Base-by-base conservation (phyloP, 2,113 vertebrate species). In the Hippocampus comes region DNA sequence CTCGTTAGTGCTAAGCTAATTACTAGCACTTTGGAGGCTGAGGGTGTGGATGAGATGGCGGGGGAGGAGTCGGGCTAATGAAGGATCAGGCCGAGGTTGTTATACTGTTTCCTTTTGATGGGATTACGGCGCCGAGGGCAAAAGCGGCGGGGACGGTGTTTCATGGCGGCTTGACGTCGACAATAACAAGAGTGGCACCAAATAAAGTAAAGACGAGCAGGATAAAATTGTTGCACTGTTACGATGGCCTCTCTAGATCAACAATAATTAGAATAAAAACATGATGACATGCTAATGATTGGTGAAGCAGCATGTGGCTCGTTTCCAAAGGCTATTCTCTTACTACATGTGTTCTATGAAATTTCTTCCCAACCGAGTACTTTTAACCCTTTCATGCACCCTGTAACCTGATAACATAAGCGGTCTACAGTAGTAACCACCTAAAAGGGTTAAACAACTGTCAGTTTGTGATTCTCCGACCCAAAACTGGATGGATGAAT, bases 101-200 rank as follows among this genome's bases (percentile, higher is more conserved):
- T 87, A 88, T 83, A 71, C 87, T 71, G 82, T 86, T 91, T 84
- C 83, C 84, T 84, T 93, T 89, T 91, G 89, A 92, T 88, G 85
- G 86, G 89, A 91, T 91, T 91, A 88, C 79, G 78, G 53, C 25
- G 78, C 83, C 82, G n/a, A 76, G 61, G 84, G 85, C 72, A 38
- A 30, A 86, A 81, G 76, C 76, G 60, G 57, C 72, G 78, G 80
- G 27, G 75, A 78, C 83, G 78, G 41, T 60, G 86, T 88, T 87
- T 90, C 89, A 89, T 91, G 81, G 88, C 83, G 79, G 79, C 67
- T 71, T 74, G 87, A 74, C 84, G 76, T 85, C 89, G 86, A 84
- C 87, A 85, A 66, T 87, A 84, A 86, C 86, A 84, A 80, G 77
- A 83, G 81, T 78, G 88, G 68, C 83, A 73, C 69, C 68, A 9